Evolutionary conservation across 2,797 vertebrate species (phyloP), one percentile per base, ranked within the genome.

Genomic region (Salmo trutta): DNA sequence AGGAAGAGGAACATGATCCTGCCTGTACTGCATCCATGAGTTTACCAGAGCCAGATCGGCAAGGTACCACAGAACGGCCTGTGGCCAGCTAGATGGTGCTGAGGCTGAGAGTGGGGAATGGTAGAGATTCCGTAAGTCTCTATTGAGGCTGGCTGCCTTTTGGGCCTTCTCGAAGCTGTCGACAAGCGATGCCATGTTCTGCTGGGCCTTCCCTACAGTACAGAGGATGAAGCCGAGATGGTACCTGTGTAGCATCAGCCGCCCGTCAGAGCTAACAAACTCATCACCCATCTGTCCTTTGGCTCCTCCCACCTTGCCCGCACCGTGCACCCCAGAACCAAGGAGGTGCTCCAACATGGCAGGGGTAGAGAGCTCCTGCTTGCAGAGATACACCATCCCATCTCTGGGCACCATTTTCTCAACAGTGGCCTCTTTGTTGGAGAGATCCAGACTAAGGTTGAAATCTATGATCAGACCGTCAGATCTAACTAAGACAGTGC

Each of bases 251-350:
- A 95, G 74, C 88, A 92, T 93, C 79, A 95, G 74, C 79, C 92
- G 94, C 71, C 94, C 94, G 47, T 95, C 93, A 0, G 93, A 93
- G 83, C 94, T 95, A 10, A 95, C 91, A 81, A 95, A 95, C 88
- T 95, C 94, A 15, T 95, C 94, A 15, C 94, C 94, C 0, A 94
- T 87, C 79, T 94, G 93, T 73, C 94, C 94, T 52, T 88, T 91
- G 2, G 90, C 91, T 41, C 93, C 94, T 16, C 91, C 94, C 7
- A 95, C 94, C 83, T 88, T 90, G 27, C 94, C 95, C 3, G 93
- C 94, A 29, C 92, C 93, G n/a, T 93, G 93, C 67, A 95, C 87
- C 17, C 95, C 94, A 1, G 87, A 91, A 1, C 77, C 86, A 24
- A 95, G 80, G 17, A 95, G 92, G 33, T 90, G 91, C 73, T 95